phyloP scores from a whole-genome alignment of 2,888 invertebrate genomes.

The Tenthredo distinguenda region DNA sequence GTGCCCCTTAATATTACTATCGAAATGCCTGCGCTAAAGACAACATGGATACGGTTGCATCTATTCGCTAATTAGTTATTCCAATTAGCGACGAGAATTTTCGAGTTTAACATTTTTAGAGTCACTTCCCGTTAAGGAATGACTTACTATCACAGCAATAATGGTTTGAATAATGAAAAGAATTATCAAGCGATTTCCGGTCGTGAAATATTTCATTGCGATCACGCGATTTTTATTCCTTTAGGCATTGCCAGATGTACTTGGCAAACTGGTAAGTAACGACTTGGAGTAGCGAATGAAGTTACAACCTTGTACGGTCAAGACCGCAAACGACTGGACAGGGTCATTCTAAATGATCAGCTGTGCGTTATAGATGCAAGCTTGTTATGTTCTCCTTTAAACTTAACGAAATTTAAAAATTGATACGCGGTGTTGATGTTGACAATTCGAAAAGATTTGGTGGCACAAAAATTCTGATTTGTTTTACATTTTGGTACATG shows the following conservation, averaged over 20 bases:
- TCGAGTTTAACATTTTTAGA: background rate
- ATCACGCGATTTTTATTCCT: background rate
- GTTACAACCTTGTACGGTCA: conserved; percentile 2
- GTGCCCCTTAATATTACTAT: background rate
- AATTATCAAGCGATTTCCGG: background rate
- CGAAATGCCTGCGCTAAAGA: background rate
- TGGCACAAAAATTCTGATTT: background rate
- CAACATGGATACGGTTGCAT: background rate
- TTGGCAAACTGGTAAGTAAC: background rate
- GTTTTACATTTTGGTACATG: background rate
- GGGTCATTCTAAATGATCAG: conserved; percentile 3
- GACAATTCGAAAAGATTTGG: background rate
- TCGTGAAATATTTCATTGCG: background rate
- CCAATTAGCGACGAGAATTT: background rate
- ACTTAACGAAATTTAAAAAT: background rate
- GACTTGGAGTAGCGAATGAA: conserved; percentile 11
- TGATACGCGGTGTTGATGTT: background rate
- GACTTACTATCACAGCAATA: background rate
- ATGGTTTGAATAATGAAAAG: background rate
- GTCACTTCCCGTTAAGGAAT: background rate
- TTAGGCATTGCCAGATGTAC: background rate
- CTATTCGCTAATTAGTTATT: background rate
- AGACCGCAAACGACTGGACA: background rate
- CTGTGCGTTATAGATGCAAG: background rate
- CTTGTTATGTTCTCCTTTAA: background rate